Percentiles rank a stretch among this genome's conserved stretches.
These are phyloP conservation scores for Lates calcarifer DNA, from an alignment of 2,113 vertebrate genomes.

Conservation along the genomic window DNA sequence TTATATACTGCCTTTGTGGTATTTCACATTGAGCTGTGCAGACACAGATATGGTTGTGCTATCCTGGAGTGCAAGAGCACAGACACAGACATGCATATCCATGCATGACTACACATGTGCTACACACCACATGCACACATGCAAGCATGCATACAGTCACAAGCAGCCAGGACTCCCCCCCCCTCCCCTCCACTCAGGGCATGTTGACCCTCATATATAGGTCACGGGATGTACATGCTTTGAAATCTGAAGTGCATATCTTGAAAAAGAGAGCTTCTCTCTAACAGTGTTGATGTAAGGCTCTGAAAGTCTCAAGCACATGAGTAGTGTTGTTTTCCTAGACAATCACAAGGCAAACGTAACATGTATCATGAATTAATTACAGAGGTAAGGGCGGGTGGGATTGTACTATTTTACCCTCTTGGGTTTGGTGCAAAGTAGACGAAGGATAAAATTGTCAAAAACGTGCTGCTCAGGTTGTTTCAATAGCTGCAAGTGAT, in stretches of 20 bases:
- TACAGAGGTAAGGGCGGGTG: background rate
- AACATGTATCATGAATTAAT: constrained; percentile 10
- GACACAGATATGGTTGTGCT: background rate
- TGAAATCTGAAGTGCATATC: constrained; percentile 39
- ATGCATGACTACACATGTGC: constrained; percentile 65
- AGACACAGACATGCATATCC: constrained; percentile 49
- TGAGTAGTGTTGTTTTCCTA: constrained; percentile 23
- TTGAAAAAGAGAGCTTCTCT: background rate
- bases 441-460: background rate
- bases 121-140: constrained; percentile 35
- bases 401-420: constrained; percentile 12
- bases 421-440: background rate
- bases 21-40: background rate
- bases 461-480: background rate
- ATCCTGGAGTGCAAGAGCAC: constrained; percentile 31
- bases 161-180: constrained; percentile 39
- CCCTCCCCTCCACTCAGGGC: constrained; percentile 41
- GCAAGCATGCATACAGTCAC: constrained; percentile 49
- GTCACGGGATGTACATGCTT: constrained; percentile 52
- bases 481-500: background rate
- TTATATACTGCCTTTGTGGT: background rate
- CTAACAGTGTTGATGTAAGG: background rate
- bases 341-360: constrained; percentile 18
- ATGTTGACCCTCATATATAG: constrained; percentile 71
- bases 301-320: background rate